These are phyloP conservation scores for Portunus trituberculatus DNA, from an alignment of 1,140 invertebrate genomes.

Conservation along the genomic window DNA sequence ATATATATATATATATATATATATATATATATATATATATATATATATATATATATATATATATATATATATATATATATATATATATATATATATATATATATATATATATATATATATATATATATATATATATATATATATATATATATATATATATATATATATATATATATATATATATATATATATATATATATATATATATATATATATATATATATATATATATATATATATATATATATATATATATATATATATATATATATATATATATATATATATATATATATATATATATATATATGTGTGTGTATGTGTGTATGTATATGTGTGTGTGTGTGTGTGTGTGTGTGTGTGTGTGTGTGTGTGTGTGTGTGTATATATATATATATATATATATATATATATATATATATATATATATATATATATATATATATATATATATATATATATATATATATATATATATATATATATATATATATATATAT, in stretches of 20 bases:
- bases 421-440: background rate
- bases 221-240: constrained; percentile 24
- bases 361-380: background rate
- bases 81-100: too few relatives aligned
- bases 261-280: constrained; percentile 51
- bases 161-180: too few relatives aligned
- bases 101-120: too few relatives aligned
- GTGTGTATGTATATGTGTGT: constrained; percentile 24
- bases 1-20: too few relatives aligned
- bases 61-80: too few relatives aligned
- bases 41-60: too few relatives aligned
- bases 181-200: too few relatives aligned
- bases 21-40: too few relatives aligned
- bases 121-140: too few relatives aligned
- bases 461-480: constrained; percentile 45
- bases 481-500: constrained; percentile 47
- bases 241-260: background rate
- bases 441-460: constrained; percentile 12
- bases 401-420: background rate
- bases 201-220: constrained; percentile 42
- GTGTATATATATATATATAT: background rate
- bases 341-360: background rate
- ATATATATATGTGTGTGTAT: constrained; percentile 39
- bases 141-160: too few relatives aligned
- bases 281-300: constrained; percentile 51